A percentile compares a stretch with the other conserved stretches of the same genome.
Conservation (phyloP, 1,140 invertebrate species). For the Conus betulinus region DNA sequence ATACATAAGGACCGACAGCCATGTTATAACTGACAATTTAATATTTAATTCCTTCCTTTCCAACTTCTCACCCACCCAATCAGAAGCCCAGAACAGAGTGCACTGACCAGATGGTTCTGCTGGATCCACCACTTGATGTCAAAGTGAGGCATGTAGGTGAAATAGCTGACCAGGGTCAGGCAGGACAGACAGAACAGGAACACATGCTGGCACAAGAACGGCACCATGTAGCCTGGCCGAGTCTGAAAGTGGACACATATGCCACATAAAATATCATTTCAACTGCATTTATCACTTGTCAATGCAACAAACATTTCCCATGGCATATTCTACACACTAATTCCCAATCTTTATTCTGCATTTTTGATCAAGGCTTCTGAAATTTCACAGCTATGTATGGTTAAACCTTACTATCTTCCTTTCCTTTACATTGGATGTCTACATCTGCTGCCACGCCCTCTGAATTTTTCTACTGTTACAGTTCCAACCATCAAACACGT, state of each 20-base stretch:
- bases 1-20: no score
- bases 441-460: no score
- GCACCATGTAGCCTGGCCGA: slow-evolving; percentile 87
- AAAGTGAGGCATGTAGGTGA: slow-evolving; percentile 88
- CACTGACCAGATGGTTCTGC: slow-evolving; percentile 78
- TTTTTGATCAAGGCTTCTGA: no score
- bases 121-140: slow-evolving; percentile 83
- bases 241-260: slow-evolving; percentile 76
- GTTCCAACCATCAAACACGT: no score
- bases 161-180: slow-evolving; percentile 86
- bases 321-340: background rate
- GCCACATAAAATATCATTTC: slow-evolving; percentile 30
- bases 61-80: no score
- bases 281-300: background rate
- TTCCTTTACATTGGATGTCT: no score
- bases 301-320: background rate
- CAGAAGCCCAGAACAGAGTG: background rate
- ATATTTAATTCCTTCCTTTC: no score
- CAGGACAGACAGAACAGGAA: slow-evolving; percentile 92
- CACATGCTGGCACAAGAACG: slow-evolving; percentile 91
- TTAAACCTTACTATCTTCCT: no score
- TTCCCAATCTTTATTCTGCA: no score
- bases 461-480: no score
- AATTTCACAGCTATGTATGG: no score
- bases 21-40: no score